Base-by-base conservation (phyloP, 2,888 invertebrate species). In the Papilio demoleus region DNA sequence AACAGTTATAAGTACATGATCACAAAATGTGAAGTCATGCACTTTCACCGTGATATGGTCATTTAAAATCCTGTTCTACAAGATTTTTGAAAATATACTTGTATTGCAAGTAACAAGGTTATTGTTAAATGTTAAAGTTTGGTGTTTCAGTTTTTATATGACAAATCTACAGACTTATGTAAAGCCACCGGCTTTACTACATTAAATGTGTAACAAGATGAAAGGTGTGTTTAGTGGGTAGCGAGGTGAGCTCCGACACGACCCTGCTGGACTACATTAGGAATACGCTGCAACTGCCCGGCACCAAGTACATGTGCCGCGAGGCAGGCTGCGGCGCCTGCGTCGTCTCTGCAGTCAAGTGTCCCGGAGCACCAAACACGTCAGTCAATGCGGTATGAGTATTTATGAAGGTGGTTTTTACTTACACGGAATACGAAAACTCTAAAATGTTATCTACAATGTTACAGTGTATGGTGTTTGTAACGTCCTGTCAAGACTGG, bases 301-400 rank as follows among this genome's bases (percentile, higher is more conserved):
- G 95, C 22, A 95, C 95, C 0, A 96, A 95, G 82, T 91, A 88
- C 65, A 95, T 95, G 94, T 95, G 95, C 78, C 88, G 90, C 70
- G 95, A 95, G 79, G 95, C 95, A 8, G 95, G 95, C 11, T 96
- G 96, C 77, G 96, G 96, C 0, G 89, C 93, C 1, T 96, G 95
- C 76, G 83, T 94, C 6, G 94, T 94, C 1, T 82, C 90, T 3
- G 93, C 83, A 14, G 84, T 81, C 40, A 77, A 79, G 64, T 74
- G 77, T 50, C 81, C 74, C 77, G 84, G n/a, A 72, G 77, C 67
- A 81, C 85, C 53, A 12, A 27, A 47, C 19, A 47, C 64, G 8
- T 58, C 68, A 0, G 64, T 68, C 2, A 68, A 68, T n/a, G 11
- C 58, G 14, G 68, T 68, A 58, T 1, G 68, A 59, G 17, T 53